Evolutionary conservation across 2,113 vertebrate genomes (phyloP).

Genomic region (Hymenochirus boettgeri): DNA sequence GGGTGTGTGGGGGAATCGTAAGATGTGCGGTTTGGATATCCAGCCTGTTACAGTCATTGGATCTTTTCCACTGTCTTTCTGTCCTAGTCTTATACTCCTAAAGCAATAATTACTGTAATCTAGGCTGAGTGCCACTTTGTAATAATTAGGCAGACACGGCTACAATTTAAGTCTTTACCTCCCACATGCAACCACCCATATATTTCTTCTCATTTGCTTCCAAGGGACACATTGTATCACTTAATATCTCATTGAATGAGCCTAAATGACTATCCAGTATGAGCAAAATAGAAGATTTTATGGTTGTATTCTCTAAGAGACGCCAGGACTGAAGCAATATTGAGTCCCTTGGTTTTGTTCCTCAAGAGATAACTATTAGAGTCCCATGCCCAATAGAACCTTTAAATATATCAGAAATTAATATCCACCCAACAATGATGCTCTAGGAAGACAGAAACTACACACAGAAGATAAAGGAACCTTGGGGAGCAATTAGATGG

Average conservation of each 20-base stretch:
- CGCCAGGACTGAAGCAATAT: too few species aligned
- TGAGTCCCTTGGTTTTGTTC: too few species aligned
- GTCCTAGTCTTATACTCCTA: conserved; percentile 8
- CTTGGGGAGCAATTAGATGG: too few species aligned
- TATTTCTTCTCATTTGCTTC: conserved; percentile 8
- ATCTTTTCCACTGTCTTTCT: conserved; percentile 18
- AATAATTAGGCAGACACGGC: conserved; percentile 15
- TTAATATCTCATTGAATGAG: conserved; percentile 7
- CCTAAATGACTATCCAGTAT: too few species aligned
- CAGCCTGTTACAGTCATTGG: conserved; percentile 2
- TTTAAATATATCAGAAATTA: too few species aligned
- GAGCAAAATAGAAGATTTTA: too few species aligned
- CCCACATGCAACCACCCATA: not conserved
- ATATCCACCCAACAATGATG: too few species aligned
- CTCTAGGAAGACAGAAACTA: too few species aligned
- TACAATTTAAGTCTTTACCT: conserved; percentile 10
- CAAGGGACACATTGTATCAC: conserved; percentile 2
- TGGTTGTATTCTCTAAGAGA: too few species aligned
- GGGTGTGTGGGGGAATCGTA: conserved; percentile 5
- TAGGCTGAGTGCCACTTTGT: conserved; percentile 24
- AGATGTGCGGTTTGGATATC: conserved; percentile 5
- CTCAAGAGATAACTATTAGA: too few species aligned
- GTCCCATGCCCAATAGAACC: too few species aligned
- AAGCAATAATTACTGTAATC: conserved; percentile 30
- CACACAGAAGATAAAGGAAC: too few species aligned